Evolutionary conservation across 2,113 vertebrate genomes (phyloP), one percentile per base, ranked within the genome.

Genomic region (Dicentrarchus labrax): DNA sequence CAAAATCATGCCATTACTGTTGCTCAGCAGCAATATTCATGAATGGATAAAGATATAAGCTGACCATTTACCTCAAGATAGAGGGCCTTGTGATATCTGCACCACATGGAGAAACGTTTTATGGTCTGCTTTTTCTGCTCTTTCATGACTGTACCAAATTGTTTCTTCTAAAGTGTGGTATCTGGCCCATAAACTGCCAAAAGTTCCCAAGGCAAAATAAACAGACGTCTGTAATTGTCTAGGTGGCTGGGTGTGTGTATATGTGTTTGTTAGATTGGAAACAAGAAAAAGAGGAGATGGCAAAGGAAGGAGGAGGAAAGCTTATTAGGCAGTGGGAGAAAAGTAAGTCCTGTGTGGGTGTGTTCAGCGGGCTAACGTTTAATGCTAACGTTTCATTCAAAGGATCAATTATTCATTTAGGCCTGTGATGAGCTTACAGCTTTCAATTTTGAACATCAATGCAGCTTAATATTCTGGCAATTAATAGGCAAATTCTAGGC

Each of bases 401-500:
- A 90, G 69, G 53, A 60, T 85, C 15, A 88, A 85, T 91, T 86
- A 86, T 86, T 89, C 51, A 70, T 77, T 85, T 50, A 71, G 43
- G 69, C 76, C 65, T 80, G 48, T 87, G 83, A 88, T 19, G 50
- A 72, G 86, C 83, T 83, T 75, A 30, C 4, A 70, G 84, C 70
- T 84, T 92, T 90, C 47, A 86, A 72, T 86, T 89, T n/a, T 56
- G 72, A 86, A 91, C 88, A 88, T 92, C 83, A 91, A 89, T 85
- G 62, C 77, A 80, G 70, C 57, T 76, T 82, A 70, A 82, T 83
- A 47, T 41, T 70, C 0, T 68, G 22, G 2, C 9, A 88, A 81
- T 88, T 89, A 92, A 77, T 76, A 36, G 51, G 19, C 15, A 82
- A 72, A 78, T 84, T 85, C 66, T 48, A 9, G 36, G n/a, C 16